Evolutionary conservation across 2,888 invertebrate species (phyloP), one percentile per base, ranked within the genome.

Genomic region (Pachliopta kotzebuea): DNA sequence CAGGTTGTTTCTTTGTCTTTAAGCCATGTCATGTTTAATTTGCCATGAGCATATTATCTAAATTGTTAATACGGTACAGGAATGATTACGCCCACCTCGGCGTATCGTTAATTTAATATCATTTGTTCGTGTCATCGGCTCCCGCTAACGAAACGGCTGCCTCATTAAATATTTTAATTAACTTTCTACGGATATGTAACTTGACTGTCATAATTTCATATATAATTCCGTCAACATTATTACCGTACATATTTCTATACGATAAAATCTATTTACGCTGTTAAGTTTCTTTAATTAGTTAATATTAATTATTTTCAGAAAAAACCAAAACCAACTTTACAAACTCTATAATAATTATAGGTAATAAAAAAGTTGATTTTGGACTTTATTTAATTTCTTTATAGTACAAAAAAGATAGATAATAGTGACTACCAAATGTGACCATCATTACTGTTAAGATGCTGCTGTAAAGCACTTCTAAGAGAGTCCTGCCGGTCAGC

Each of bases 121-220:
- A 90, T 90, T 89, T 86, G 85, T 90, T 78, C 77, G 74, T 86
- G 90, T 90, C 90, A 84, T 81, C 85, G 79, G 79, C 78, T 78
- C 77, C 81, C 78, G 80, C 82, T 77, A 80, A 82, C 81, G 74
- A 78, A 82, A 78, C 78, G 77, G 75, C 78, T 78, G 78, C 79
- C 84, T 86, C 87, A 89, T 90, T 89, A 87, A 86, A 83, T 90
- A 90, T 88, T 90, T 88, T 90, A 90, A 90, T 89, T 87, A 86
- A 84, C 84, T 84, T 86, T 86, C 83, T 78, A 79, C 78, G 54
- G 31, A 65, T 54, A 54, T 65, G 54, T 65, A 80, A 84, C 83
- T 85, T 73, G 67, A 71, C 76, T 77, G 81, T 84, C 85, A 85
- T 82, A 85, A 82, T 77, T 84, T 76, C 79, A 85, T 76, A 83